Conservation (phyloP, 1,140 invertebrate genomes). For the Globodera ellingtonae region DNA sequence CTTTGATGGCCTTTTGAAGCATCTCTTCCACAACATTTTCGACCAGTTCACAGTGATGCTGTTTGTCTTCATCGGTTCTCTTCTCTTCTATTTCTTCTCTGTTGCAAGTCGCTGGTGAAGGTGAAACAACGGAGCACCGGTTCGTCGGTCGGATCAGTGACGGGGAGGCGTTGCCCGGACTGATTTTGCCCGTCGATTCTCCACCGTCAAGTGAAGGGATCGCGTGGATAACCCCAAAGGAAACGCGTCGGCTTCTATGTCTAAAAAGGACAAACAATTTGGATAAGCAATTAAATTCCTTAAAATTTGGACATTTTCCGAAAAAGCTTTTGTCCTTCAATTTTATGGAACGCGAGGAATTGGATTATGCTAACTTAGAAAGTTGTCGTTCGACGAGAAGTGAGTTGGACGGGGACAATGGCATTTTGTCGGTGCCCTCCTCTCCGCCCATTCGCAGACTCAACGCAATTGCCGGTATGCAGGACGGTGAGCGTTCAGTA, state of each 20-base stretch:
- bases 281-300: not conserved
- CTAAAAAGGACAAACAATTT: constrained; percentile 1
- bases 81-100: constrained; percentile 16
- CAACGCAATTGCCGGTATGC: not conserved
- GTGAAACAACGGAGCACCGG: constrained; percentile 8
- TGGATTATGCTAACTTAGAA: not conserved
- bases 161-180: constrained; percentile 8
- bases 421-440: not conserved
- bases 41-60: constrained; percentile 17
- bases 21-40: constrained; percentile 48
- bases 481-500: constrained; percentile 22
- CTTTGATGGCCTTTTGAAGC: constrained; percentile 53
- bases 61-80: constrained; percentile 24
- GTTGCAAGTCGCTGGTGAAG: constrained; percentile 14
- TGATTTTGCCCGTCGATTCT: not conserved
- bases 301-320: too few relatives aligned
- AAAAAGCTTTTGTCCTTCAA: too few relatives aligned
- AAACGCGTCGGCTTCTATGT: constrained; percentile 53
- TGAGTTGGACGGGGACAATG: constrained; percentile 9
- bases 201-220: constrained; percentile 38
- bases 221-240: constrained; percentile 50
- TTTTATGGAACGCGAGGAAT: not conserved
- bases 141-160: constrained; percentile 12
- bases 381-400: constrained; percentile 21
- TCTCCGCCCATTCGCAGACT: not conserved